Evolutionary conservation across 2,888 invertebrate genomes (phyloP).

Genomic region (Agrochola litura): DNA sequence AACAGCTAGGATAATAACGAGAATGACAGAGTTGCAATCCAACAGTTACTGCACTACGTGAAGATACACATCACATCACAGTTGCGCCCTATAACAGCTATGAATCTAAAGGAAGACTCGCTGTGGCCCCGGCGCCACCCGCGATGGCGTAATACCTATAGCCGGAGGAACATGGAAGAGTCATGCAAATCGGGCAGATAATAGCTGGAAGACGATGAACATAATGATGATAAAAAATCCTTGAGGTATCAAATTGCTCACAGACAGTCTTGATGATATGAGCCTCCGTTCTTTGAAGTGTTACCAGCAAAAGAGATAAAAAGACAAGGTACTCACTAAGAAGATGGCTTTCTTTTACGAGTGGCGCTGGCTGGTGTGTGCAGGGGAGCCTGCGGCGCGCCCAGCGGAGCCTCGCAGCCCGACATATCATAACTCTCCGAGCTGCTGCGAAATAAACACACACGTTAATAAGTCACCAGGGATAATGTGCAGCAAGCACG

Average conservation of each 20-base stretch:
- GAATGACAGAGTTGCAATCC: background rate
- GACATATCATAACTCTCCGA: constrained; percentile 74
- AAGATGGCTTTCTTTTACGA: constrained; percentile 78
- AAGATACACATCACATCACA: background rate
- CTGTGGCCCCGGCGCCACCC: background rate
- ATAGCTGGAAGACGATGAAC: background rate
- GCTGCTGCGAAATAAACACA: constrained; percentile 55
- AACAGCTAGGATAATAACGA: background rate
- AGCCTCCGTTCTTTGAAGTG: background rate
- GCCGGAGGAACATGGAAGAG: background rate
- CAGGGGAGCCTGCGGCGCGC: constrained; percentile 25
- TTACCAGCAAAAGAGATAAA: background rate
- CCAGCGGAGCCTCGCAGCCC: constrained; percentile 67
- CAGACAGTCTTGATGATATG: background rate
- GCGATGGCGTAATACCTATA: too few relatives aligned
- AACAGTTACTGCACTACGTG: too few relatives aligned
- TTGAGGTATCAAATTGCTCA: background rate
- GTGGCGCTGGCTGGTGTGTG: constrained; percentile 58
- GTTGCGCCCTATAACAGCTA: background rate
- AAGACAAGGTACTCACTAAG: constrained; percentile 76
- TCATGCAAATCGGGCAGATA: background rate
- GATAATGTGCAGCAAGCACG: background rate
- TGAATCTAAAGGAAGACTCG: background rate
- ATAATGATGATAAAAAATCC: background rate
- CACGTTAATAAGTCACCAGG: background rate